Base-by-base conservation (phyloP, 2,797 vertebrate genomes). In the Melanotaenia pygmaea region DNA sequence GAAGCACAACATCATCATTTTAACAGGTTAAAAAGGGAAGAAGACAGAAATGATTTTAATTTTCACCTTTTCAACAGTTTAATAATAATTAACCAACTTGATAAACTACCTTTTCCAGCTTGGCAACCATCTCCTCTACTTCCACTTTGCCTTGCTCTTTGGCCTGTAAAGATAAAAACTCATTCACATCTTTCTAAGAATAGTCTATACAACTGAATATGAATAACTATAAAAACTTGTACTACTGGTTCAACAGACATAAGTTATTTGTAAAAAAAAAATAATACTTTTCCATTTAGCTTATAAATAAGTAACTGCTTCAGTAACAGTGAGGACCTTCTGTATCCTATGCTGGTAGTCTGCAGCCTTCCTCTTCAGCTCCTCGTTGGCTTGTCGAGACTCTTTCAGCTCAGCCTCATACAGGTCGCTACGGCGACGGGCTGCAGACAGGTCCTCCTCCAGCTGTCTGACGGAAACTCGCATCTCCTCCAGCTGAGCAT, bases 401-500 rank as follows among this genome's bases (percentile, higher is more conserved):
- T 99, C 98, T 68, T 97, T 96, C 86, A 99, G 89, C 92, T 99
- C 98, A 0, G 96, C 94, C 74, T 99, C 98, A 0, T 99, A 99
- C 65, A 99, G 95, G 90, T 99, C 98, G 2, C 97, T 99, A 59
- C 97, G 97, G 74, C 97, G 96, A 73, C 97, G 97, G 37, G 98
- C 98, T 0, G 97, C 97, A 10, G 97, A 97, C 62, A 99, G 96
- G 84, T 99, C 97, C 86, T 99, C 98, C 86, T 99, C 98, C 91
- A 99, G 89, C 28, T 99, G 97, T 76, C 97, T 95, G 92, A 99
- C 97, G 92, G 97, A 97, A 70, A 99, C 93, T 59, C 94, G 95
- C 98, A 99, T 98, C 83, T 99, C 98, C 81, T 99, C 98, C 74
- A 99, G 91, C 89, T 99, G 98, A 78, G 98, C 97, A 76, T 99